Conservation (phyloP, 2,113 vertebrate species). For the Sterrhoptilus dennistouni region DNA sequence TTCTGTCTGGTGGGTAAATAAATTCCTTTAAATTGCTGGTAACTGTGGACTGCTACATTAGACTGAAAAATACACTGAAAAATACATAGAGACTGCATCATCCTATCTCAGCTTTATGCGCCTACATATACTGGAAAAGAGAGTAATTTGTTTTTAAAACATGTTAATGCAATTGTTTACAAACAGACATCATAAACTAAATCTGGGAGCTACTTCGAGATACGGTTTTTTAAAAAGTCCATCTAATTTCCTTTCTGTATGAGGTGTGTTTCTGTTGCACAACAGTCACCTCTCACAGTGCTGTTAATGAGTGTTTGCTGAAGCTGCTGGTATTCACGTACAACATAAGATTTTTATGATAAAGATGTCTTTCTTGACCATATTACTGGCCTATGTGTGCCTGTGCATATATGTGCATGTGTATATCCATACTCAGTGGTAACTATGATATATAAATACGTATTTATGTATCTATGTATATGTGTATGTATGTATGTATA, state of each 20-base stretch:
- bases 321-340: not conserved
- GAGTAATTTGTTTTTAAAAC: not conserved
- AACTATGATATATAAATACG: not conserved
- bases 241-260: not conserved
- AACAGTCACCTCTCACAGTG: not conserved
- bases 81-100: not conserved
- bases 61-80: not conserved
- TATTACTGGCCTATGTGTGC: not conserved
- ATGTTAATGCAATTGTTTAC: not conserved
- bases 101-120: not conserved
- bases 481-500: not conserved
- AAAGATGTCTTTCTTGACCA: not conserved
- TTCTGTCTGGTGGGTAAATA: not conserved
- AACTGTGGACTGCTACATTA: not conserved
- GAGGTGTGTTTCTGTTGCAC: not conserved
- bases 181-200: not conserved
- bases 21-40: not conserved
- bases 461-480: not conserved
- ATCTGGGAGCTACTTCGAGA: not conserved
- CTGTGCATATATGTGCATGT: not conserved
- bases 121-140: not conserved
- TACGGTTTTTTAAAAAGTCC: not conserved
- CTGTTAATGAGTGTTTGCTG: not conserved
- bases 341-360: not conserved
- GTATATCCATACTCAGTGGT: not conserved